phyloP scores from a whole-genome alignment of 1,140 invertebrate species.

The Hyles vespertilio region DNA sequence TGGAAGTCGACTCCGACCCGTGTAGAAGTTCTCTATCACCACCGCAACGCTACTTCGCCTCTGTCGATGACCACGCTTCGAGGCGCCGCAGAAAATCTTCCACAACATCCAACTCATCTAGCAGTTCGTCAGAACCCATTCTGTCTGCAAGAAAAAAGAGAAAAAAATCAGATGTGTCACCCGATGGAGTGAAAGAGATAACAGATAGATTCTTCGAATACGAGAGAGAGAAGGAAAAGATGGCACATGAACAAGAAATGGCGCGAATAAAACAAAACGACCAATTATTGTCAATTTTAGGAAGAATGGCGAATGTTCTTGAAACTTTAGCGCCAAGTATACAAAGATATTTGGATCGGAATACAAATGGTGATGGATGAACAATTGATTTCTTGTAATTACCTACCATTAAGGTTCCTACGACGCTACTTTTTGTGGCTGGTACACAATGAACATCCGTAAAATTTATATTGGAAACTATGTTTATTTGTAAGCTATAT shows the following conservation, averaged over 20 bases:
- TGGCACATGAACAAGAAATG: slow-evolving; percentile 15
- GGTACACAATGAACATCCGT: too few species aligned
- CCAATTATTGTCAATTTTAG: slow-evolving; percentile 7
- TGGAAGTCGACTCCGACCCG: slow-evolving; percentile 1
- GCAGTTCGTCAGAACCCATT: neutral
- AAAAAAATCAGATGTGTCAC: neutral
- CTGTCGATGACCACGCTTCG: slow-evolving; percentile 1
- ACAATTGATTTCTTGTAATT: neutral
- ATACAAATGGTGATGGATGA: slow-evolving; percentile 11
- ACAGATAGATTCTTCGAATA: slow-evolving; percentile 15
- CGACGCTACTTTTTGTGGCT: too few species aligned
- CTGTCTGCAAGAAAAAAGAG: slow-evolving; percentile 6
- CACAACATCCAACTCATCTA: neutral
- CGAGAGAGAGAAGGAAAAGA: slow-evolving; percentile 14
- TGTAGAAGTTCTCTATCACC: slow-evolving; percentile 4
- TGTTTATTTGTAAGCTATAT: too few species aligned
- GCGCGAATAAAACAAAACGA: slow-evolving; percentile 14
- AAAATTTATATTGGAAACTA: too few species aligned
- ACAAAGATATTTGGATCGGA: slow-evolving; percentile 13
- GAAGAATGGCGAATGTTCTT: slow-evolving; percentile 12
- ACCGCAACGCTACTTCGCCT: neutral
- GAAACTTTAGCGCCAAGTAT: slow-evolving; percentile 15
- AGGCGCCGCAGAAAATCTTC: slow-evolving; percentile 4
- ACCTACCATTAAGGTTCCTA: too few species aligned
- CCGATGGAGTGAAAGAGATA: slow-evolving; percentile 9